Conservation (phyloP, 2,888 invertebrate genomes). For the Ennomos erosarius region DNA sequence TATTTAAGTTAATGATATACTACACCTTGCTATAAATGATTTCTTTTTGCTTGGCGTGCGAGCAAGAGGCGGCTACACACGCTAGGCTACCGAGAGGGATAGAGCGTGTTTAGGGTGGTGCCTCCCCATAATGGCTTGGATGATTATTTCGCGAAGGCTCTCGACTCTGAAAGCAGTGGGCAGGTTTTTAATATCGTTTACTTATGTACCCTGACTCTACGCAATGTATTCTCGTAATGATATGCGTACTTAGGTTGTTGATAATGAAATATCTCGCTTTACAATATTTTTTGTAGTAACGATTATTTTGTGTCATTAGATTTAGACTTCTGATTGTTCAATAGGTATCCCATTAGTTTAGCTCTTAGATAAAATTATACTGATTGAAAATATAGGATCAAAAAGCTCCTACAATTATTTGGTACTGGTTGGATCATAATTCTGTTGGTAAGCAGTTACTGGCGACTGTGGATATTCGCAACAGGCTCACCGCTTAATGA, state of each 20-base stretch:
- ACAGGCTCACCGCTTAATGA: too few species aligned
- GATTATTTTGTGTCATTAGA: too few species aligned
- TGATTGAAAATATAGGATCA: too few species aligned
- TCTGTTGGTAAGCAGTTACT: too few species aligned
- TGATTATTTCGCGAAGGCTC: conserved; percentile 59
- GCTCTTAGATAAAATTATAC: too few species aligned
- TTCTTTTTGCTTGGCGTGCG: conserved; percentile 63
- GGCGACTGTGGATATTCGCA: too few species aligned
- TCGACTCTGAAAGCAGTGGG: conserved; percentile 58
- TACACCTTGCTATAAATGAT: conserved; percentile 77
- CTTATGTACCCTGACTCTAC: conserved; percentile 57
- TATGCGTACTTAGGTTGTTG: conserved; percentile 32
- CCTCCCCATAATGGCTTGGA: conserved; percentile 55
- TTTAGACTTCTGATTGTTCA: too few species aligned
- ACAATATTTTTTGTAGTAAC: background rate
- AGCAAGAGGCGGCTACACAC: conserved; percentile 43
- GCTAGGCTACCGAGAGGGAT: conserved; percentile 42
- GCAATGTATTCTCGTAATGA: conserved; percentile 38
- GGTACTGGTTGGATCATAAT: too few species aligned
- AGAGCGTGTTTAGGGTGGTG: conserved; percentile 54
- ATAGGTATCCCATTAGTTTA: too few species aligned
- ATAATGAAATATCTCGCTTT: conserved; percentile 9
- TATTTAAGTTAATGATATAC: conserved; percentile 83
- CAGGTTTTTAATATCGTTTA: conserved; percentile 71
- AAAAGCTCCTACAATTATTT: too few species aligned